Percentiles rank a stretch among this genome's conserved stretches.
Conservation (phyloP, 2,888 invertebrate species). For the Pyrocoelia pectoralis region DNA sequence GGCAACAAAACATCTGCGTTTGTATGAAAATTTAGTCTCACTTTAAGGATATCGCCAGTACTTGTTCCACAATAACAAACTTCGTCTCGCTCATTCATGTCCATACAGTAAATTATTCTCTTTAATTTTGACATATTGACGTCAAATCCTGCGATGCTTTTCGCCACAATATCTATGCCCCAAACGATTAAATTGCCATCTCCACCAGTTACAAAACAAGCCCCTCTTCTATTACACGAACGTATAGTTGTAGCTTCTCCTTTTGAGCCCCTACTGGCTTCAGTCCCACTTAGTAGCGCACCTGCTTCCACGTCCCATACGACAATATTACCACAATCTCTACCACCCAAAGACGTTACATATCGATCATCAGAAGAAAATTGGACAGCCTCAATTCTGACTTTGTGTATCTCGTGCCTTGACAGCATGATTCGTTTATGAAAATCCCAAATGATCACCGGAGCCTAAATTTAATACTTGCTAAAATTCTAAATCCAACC, state of each 20-base stretch:
- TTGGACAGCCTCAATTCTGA: conserved; percentile 83
- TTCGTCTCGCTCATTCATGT: conserved; percentile 73
- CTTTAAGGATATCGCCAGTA: conserved; percentile 77
- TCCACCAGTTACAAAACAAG: conserved; percentile 78
- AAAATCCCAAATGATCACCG: conserved; percentile 89
- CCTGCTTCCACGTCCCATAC: conserved; percentile 76
- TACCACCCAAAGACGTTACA: conserved; percentile 86
- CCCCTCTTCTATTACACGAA: conserved; percentile 67
- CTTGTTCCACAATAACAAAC: conserved; percentile 85
- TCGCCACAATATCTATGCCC: conserved; percentile 74
- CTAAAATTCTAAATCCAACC: neutral
- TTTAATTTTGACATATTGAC: conserved; percentile 82
- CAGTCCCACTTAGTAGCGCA: conserved; percentile 61
- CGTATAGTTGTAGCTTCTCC: conserved; percentile 56
- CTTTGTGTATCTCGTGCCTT: conserved; percentile 86
- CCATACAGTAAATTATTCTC: conserved; percentile 77
- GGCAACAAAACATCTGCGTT: conserved; percentile 64
- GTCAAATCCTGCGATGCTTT: conserved; percentile 75
- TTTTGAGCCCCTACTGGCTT: conserved; percentile 52
- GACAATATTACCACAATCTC: conserved; percentile 88
- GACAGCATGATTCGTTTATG: conserved; percentile 67
- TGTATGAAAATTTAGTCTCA: conserved; percentile 68
- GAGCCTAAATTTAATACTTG: conserved; percentile 61
- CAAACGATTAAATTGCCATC: conserved; percentile 71
- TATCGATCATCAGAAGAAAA: conserved; percentile 84